These are phyloP conservation scores for Plestiodon gilberti DNA, from an alignment of 2,113 vertebrate genomes.

Conservation along the genomic window DNA sequence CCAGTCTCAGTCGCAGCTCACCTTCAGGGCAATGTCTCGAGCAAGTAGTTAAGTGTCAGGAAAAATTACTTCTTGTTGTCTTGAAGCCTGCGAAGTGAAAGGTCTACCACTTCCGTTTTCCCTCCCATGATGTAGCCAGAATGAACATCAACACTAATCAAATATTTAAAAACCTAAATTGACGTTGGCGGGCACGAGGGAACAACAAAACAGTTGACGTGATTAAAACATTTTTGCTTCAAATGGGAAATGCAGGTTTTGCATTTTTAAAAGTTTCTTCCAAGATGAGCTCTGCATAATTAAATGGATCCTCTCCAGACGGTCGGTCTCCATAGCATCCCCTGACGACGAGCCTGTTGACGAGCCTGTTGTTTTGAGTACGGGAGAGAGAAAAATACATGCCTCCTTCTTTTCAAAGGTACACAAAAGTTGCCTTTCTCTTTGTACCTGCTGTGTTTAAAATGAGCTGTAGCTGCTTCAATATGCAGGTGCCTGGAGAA, in stretches of 20 bases:
- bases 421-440: constrained; percentile 30
- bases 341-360: constrained; percentile 43
- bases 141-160: constrained; percentile 48
- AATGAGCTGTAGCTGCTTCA: constrained; percentile 32
- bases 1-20: not conserved
- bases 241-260: constrained; percentile 41
- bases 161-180: constrained; percentile 54
- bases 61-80: not conserved
- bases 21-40: constrained; percentile 7
- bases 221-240: constrained; percentile 55
- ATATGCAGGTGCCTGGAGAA: constrained; percentile 25
- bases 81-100: not conserved
- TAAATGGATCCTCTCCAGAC: constrained; percentile 58
- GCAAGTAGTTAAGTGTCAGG: not conserved
- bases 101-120: constrained; percentile 14
- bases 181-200: constrained; percentile 36
- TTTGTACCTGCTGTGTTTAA: constrained; percentile 19
- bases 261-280: constrained; percentile 49
- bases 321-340: constrained; percentile 30
- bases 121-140: not conserved
- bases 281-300: constrained; percentile 62
- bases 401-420: constrained; percentile 32
- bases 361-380: not conserved
- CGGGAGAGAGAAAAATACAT: not conserved
- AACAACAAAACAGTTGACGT: constrained; percentile 52